Evolutionary conservation across 2,888 invertebrate genomes (phyloP), one percentile per base, ranked within the genome.

Genomic region (Gastrophysa polygoni): DNA sequence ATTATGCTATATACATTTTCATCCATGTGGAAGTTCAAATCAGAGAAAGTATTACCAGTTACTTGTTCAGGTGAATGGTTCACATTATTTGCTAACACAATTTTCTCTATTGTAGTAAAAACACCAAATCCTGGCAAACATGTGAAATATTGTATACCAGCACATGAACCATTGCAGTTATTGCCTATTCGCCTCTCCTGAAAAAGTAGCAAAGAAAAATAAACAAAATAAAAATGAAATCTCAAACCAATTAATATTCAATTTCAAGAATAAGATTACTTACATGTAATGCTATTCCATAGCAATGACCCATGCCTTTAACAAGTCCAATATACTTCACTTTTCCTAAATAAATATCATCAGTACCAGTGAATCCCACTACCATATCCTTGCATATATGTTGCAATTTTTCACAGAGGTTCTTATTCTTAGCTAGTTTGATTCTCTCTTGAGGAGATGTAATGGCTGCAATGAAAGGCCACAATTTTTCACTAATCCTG

Each of bases 211-310:
- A n/a, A n/a, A n/a, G n/a, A n/a, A n/a, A n/a, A n/a, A n/a, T n/a
- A n/a, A n/a, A n/a, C 24, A 24, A 24, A 24, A 24, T 24, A 24
- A 3, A 24, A 24, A 24, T 24, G 24, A 24, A 24, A 24, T 24
- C 24, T 24, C 24, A 32, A 32, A 11, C 28, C 28, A 28, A 32
- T 32, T 5, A 24, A 24, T 24, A 3, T 5, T 7, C 24, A 24
- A 24, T 24, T 5, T 24, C 24, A 24, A 24, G 24, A n/a, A n/a
- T n/a, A n/a, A n/a, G n/a, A n/a, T n/a, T n/a, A 77, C 78, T 82
- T 80, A 87, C 87, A 83, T 85, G 79, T 71, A 87, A 72, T 72
- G 86, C 84, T 63, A 87, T 79, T 49, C 86, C 87, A 75, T 85
- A 84, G 74, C 85, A 85, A 73, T 83, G 83, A 67, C 86, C 85